phyloP scores from a whole-genome alignment of 1,140 invertebrate genomes.

The Hypsibius dujardini region DNA sequence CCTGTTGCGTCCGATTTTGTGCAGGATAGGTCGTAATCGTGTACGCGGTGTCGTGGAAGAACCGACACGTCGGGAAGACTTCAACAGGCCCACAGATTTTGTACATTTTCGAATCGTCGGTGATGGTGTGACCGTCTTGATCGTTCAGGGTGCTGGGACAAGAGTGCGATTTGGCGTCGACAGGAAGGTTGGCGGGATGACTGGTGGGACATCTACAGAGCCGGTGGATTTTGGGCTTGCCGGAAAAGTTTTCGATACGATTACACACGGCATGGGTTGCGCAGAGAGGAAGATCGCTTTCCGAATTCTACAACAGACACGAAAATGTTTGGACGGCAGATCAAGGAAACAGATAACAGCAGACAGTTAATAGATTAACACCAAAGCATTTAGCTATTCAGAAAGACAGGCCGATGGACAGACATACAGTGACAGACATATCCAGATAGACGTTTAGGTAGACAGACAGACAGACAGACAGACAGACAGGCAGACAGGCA shows the following conservation, averaged over 20 bases:
- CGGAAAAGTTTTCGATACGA: conserved; percentile 60
- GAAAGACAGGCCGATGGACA: too few relatives aligned
- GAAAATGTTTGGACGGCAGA: too few relatives aligned
- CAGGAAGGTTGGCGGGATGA: conserved; percentile 37
- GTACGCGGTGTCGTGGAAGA: conserved; percentile 64
- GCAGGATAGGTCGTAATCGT: conserved; percentile 53
- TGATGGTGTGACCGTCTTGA: conserved; percentile 63
- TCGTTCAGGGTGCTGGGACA: conserved; percentile 47
- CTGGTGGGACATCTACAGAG: conserved; percentile 58
- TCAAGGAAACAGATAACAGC: too few relatives aligned
- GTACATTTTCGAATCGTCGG: conserved; percentile 64
- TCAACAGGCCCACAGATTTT: conserved; percentile 69
- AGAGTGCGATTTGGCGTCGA: conserved; percentile 36
- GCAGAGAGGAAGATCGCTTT: conserved; percentile 61
- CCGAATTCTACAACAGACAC: conserved; percentile 46
- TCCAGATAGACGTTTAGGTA: too few relatives aligned
- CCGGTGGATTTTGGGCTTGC: conserved; percentile 63
- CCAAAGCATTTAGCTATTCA: too few relatives aligned
- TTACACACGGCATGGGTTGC: conserved; percentile 60
- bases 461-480: too few relatives aligned
- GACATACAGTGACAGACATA: too few relatives aligned
- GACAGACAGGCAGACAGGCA: too few relatives aligned
- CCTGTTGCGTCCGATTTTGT: conserved; percentile 62
- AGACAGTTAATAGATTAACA: too few relatives aligned
- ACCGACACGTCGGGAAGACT: conserved; percentile 57